phyloP scores from a whole-genome alignment of 2,113 vertebrate species.

The Atractosteus spatula region DNA sequence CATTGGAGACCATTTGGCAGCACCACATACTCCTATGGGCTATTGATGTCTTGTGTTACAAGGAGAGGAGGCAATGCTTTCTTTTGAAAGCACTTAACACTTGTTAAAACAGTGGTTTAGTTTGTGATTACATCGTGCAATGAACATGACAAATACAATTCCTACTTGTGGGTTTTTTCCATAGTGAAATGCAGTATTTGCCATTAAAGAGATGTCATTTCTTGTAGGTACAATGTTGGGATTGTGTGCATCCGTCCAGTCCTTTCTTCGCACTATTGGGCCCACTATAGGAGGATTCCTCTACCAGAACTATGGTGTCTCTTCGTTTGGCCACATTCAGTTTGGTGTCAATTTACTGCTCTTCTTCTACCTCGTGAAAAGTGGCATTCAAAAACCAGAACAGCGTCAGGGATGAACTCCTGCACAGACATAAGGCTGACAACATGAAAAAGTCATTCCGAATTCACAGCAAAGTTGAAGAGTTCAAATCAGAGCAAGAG shows the following conservation, averaged over 20 bases:
- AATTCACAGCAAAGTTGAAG: no score
- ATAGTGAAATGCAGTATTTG: background rate
- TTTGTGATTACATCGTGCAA: no score
- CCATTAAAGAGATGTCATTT: background rate
- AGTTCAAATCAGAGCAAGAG: no score
- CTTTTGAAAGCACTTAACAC: no score
- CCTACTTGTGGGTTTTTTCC: background rate
- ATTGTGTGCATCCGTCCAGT: constrained; percentile 78
- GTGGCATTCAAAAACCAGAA: constrained; percentile 26
- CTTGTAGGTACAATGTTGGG: constrained; percentile 88
- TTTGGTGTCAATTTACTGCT: constrained; percentile 64
- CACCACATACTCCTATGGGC: no score
- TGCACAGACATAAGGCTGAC: no score
- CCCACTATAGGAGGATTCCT: constrained; percentile 82
- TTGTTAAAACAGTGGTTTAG: no score
- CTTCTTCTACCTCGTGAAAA: constrained; percentile 65
- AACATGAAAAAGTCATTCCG: no score
- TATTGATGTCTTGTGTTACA: no score
- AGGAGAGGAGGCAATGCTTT: no score
- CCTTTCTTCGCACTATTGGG: constrained; percentile 77
- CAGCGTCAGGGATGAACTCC: constrained; percentile 23
- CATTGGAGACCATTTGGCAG: no score
- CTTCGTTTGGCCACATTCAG: constrained; percentile 79
- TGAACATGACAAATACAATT: background rate
- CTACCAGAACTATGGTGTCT: constrained; percentile 76